Evolutionary conservation across 2,113 vertebrate species (phyloP).

Genomic region (Patagioenas fasciata): DNA sequence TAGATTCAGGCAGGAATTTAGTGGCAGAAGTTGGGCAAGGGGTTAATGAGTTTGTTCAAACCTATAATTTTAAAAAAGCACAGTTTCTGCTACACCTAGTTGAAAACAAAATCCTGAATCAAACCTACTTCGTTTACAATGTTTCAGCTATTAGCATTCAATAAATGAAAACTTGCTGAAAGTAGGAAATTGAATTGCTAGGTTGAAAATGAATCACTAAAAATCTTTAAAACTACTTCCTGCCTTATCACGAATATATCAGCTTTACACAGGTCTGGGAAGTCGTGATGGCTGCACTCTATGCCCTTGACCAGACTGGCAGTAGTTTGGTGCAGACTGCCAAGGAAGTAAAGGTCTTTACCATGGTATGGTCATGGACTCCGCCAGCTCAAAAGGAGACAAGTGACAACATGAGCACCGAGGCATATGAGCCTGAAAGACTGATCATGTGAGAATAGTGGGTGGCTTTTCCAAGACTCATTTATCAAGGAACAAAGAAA

Average conservation of each 20-base stretch:
- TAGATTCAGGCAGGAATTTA: neutral
- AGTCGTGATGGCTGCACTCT: neutral
- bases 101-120: neutral
- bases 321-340: too few species aligned
- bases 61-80: neutral
- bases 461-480: too few species aligned
- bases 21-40: neutral
- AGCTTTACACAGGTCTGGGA: neutral
- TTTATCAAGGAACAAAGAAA: too few species aligned
- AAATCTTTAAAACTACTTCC: neutral
- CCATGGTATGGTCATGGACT: too few species aligned
- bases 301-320: too few species aligned
- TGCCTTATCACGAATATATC: neutral
- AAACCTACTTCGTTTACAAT: neutral
- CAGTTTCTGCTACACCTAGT: neutral
- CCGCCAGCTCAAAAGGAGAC: too few species aligned
- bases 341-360: too few species aligned
- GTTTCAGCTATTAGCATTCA: neutral
- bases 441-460: too few species aligned
- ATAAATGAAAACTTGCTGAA: neutral
- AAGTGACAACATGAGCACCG: too few species aligned
- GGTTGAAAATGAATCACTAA: conserved; percentile 9
- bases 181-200: neutral
- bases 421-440: too few species aligned
- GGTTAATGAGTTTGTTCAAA: neutral